These are phyloP conservation scores for Drosophila suboccidentalis DNA, from an alignment of 2,888 invertebrate genomes.

Conservation along the genomic window DNA sequence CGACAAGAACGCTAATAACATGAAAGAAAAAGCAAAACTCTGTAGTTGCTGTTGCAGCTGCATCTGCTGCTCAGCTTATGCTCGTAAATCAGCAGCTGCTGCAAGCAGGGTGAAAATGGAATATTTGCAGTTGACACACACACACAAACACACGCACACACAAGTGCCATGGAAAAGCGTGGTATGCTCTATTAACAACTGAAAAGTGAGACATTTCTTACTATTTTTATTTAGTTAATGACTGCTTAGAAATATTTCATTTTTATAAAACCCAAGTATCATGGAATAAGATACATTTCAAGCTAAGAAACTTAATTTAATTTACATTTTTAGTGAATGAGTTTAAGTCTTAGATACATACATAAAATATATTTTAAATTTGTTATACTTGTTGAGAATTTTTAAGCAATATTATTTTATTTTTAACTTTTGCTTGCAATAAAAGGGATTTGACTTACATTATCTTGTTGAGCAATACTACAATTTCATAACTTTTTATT, in stretches of 20 bases:
- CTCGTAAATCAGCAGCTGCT: conserved; percentile 60
- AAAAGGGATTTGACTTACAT: neutral
- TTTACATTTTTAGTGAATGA: neutral
- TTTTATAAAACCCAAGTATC: neutral
- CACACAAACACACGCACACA: neutral
- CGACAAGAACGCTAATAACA: conserved; percentile 3
- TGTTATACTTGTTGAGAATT: neutral
- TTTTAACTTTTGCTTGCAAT: neutral
- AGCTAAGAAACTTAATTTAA: neutral
- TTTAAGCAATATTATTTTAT: neutral
- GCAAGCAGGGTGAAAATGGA: conserved; percentile 25
- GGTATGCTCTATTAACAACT: conserved; percentile 4
- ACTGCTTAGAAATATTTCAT: neutral
- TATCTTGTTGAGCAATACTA: neutral
- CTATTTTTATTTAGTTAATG: conserved; percentile 10
- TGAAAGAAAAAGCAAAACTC: conserved; percentile 8
- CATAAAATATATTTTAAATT: neutral
- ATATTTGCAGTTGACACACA: conserved; percentile 34
- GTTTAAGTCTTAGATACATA: neutral
- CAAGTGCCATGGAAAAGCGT: neutral
- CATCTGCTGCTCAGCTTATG: conserved; percentile 39
- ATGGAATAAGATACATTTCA: neutral
- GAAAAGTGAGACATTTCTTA: neutral
- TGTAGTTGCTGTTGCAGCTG: conserved; percentile 17
- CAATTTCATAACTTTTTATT: neutral